Conservation (phyloP, 1,140 invertebrate species). For the Hesperophylax magnus region DNA sequence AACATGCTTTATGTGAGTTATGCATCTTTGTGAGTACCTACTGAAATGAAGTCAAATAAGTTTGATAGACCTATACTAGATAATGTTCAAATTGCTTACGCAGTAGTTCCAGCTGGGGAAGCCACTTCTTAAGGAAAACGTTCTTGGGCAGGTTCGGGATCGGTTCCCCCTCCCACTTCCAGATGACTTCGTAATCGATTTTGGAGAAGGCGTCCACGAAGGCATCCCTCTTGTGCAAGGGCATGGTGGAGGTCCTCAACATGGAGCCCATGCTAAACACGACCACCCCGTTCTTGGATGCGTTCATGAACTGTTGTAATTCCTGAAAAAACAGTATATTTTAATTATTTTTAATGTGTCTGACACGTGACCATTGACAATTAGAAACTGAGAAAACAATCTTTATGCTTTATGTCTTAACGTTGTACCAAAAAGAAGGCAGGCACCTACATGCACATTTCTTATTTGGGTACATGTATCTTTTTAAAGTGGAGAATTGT, state of each 20-base stretch:
- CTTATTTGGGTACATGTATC: no score
- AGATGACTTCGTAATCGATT: slow-evolving; percentile 74
- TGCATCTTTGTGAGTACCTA: no score
- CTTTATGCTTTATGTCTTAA: no score
- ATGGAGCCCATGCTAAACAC: slow-evolving; percentile 78
- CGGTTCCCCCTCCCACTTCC: slow-evolving; percentile 76
- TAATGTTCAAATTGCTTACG: slow-evolving; percentile 62
- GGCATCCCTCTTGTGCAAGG: slow-evolving; percentile 64
- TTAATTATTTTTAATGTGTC: no score
- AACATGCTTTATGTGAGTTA: no score
- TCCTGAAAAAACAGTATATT: slow-evolving; percentile 68
- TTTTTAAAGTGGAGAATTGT: no score
- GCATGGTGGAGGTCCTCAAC: slow-evolving; percentile 68
- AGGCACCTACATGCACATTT: no score
- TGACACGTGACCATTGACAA: no score
- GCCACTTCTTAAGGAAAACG: slow-evolving; percentile 73
- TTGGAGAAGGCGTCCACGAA: slow-evolving; percentile 70
- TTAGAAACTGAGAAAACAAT: no score
- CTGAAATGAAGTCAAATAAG: no score
- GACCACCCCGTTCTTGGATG: slow-evolving; percentile 75
- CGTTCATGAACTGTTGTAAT: slow-evolving; percentile 75
- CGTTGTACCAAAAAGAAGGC: no score
- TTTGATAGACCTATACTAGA: no score
- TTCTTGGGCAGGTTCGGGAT: slow-evolving; percentile 66
- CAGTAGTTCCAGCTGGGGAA: slow-evolving; percentile 75